Evolutionary conservation across 2,113 vertebrate species (phyloP).

Genomic region (Myrmophylax atrothorax): DNA sequence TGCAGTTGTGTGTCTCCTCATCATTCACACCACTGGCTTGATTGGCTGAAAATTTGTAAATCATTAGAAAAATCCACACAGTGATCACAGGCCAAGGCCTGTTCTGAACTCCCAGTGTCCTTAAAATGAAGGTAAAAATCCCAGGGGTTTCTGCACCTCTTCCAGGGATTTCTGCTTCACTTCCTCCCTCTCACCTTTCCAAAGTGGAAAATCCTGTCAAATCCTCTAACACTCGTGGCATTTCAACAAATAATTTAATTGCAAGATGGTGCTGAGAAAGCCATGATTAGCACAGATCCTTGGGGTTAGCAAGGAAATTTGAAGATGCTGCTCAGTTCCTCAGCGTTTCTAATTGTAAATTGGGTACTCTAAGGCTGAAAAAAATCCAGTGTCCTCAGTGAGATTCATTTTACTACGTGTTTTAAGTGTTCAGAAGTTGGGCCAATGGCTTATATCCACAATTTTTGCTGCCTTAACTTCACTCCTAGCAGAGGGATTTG

Average conservation of each 20-base stretch:
- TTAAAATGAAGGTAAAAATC: background rate
- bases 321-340: background rate
- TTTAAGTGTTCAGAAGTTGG: background rate
- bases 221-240: background rate
- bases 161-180: background rate
- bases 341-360: background rate
- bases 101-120: rapidly evolving
- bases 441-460: background rate
- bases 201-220: background rate
- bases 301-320: background rate
- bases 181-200: background rate
- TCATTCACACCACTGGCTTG: background rate
- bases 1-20: background rate
- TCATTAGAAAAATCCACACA: background rate
- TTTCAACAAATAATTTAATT: background rate
- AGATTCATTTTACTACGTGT: background rate
- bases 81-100: background rate
- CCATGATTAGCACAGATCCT: background rate
- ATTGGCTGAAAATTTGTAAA: background rate
- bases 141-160: background rate
- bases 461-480: background rate
- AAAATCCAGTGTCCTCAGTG: background rate
- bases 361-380: background rate
- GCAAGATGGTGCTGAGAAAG: background rate
- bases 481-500: background rate